Evolutionary conservation across 2,113 vertebrate genomes (phyloP), one percentile per base, ranked within the genome.

Genomic region (Perca flavescens): DNA sequence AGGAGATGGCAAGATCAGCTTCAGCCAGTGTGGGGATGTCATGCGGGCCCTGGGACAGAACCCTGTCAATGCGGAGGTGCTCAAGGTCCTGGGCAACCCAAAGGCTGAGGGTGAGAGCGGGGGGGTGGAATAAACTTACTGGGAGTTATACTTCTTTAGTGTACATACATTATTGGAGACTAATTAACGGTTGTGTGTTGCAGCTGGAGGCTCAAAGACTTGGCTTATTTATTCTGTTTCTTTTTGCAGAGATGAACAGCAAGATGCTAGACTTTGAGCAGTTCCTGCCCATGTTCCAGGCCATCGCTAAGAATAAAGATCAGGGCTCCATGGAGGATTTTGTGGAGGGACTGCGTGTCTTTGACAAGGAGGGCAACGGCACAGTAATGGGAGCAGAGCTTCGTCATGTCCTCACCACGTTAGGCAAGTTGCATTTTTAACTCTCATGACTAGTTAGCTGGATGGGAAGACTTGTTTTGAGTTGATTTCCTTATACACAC

Each of bases 281-380:
- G 95, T 99, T 99, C 94, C 95, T 99, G 91, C 98, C 98, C 80
- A 99, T 98, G 97, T 95, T 98, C 91, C 97, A 98, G 64, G 96
- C 97, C 6, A 96, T 99, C 46, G 96, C 97, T 74, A 99, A 99
- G 94, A 99, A 98, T 94, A 99, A 98, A 94, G 98, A 99, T 92
- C 97, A 98, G 92, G 97, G 97, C 72, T 97, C 96, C 62, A 97
- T 97, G 31, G 98, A 99, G 89, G 98, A 99, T 76, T 98, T 97
- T 4, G 96, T 98, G 1, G 97, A 99, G 93, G 98, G 98, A 68
- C 95, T 99, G 36, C 91, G 97, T 63, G 98, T 99, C 47, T 99
- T 99, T 60, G 98, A 99, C 95, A 99, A 99, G 87, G 97, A 99
- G 91, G 97, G 97, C 87, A 99, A 99, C 0, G 97, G 98, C 84